These are phyloP conservation scores for Dendrolimus houi DNA, from an alignment of 2,888 invertebrate species.

Conservation along the genomic window DNA sequence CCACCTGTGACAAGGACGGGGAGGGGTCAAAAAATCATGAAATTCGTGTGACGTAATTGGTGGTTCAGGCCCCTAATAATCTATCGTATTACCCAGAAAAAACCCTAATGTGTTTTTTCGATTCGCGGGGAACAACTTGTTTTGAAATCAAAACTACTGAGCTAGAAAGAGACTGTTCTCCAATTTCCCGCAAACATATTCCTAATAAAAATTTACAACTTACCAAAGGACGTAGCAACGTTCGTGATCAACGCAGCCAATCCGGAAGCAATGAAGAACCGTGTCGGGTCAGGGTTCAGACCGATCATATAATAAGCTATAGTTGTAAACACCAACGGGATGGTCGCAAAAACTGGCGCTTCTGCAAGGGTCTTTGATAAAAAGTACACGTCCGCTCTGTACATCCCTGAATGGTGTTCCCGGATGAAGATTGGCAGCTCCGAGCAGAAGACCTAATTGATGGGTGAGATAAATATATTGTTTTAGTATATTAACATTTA, in stretches of 20 bases:
- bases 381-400: slow-evolving; percentile 93
- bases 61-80: too few species aligned
- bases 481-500: too few species aligned
- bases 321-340: slow-evolving; percentile 88
- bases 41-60: too few species aligned
- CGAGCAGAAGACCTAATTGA: slow-evolving; percentile 82
- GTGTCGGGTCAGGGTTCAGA: slow-evolving; percentile 79
- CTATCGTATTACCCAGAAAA: too few species aligned
- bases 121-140: too few species aligned
- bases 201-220: slow-evolving; percentile 26
- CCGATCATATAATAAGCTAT: slow-evolving; percentile 95
- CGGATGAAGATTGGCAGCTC: slow-evolving; percentile 93
- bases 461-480: not conserved
- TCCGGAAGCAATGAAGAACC: slow-evolving; percentile 84
- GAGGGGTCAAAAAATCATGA: too few species aligned
- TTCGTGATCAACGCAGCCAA: slow-evolving; percentile 90
- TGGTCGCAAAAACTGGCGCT: slow-evolving; percentile 88
- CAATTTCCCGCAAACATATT: not conserved
- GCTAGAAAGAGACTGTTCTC: too few species aligned
- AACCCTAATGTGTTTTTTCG: too few species aligned
- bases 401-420: slow-evolving; percentile 93
- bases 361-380: slow-evolving; percentile 93
- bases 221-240: slow-evolving; percentile 92
- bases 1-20: too few species aligned
- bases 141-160: too few species aligned